Conservation (phyloP, 2,113 vertebrate genomes). For the Platycercus adscitus region DNA sequence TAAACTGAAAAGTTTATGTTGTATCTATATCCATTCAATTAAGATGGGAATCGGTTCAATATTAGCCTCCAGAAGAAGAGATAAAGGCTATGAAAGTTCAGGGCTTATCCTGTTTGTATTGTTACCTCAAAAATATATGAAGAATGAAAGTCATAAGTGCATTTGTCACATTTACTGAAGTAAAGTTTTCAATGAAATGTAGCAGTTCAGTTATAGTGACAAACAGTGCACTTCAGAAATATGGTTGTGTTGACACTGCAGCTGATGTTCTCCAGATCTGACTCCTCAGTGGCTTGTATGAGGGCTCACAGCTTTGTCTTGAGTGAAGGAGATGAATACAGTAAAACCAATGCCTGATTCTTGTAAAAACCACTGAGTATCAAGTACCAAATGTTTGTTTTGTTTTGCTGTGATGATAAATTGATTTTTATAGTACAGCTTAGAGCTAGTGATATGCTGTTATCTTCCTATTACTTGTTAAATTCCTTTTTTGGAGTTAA, state of each 20-base stretch:
- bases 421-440: conserved; percentile 55
- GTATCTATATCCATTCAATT: background rate
- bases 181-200: background rate
- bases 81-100: background rate
- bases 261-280: background rate
- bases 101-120: background rate
- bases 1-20: background rate
- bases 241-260: background rate
- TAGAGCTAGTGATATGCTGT: conserved; percentile 18
- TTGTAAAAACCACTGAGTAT: background rate
- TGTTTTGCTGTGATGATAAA: conserved; percentile 48
- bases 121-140: background rate
- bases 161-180: background rate
- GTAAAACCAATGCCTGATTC: conserved; percentile 7
- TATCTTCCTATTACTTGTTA: conserved; percentile 66
- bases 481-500: conserved; percentile 64
- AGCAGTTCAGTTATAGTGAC: background rate
- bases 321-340: background rate
- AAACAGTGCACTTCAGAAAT: background rate
- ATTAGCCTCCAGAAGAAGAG: background rate
- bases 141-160: background rate
- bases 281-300: background rate
- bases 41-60: background rate
- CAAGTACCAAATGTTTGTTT: conserved; percentile 8
- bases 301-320: background rate